Evolutionary conservation across 2,888 invertebrate genomes (phyloP).

Genomic region (Lasius fuliginosus): DNA sequence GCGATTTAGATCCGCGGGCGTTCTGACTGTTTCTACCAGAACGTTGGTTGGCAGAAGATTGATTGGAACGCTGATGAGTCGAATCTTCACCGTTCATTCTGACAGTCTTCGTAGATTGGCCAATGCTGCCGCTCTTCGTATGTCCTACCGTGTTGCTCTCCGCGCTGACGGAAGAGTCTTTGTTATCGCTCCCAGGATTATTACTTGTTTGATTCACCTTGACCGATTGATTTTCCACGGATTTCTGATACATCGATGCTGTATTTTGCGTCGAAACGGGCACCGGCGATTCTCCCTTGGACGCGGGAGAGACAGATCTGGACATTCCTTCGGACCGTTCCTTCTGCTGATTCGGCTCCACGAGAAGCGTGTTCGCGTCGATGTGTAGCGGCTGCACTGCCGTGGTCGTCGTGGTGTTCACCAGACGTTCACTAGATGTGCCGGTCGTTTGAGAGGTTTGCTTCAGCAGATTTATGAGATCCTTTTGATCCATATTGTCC

Average conservation of each 20-base stretch:
- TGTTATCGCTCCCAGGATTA: constrained; percentile 52
- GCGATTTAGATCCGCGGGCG: background rate
- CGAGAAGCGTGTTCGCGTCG: constrained; percentile 77
- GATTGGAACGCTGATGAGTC: constrained; percentile 52
- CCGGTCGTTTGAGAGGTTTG: constrained; percentile 78
- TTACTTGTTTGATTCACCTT: constrained; percentile 45
- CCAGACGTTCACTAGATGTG: constrained; percentile 80
- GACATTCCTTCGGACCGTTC: constrained; percentile 3
- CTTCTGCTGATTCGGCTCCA: constrained; percentile 62
- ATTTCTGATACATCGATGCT: background rate
- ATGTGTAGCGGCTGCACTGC: constrained; percentile 83
- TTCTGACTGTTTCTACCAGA: background rate
- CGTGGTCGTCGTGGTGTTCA: constrained; percentile 83
- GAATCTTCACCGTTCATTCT: constrained; percentile 56
- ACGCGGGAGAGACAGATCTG: constrained; percentile 48
- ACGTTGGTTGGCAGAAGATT: constrained; percentile 42
- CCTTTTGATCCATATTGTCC: constrained; percentile 61
- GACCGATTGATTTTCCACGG: constrained; percentile 28
- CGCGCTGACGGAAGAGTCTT: constrained; percentile 56
- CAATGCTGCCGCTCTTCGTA: constrained; percentile 59
- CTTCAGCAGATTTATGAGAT: constrained; percentile 80
- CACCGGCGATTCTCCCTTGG: constrained; percentile 58
- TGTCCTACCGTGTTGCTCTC: constrained; percentile 33
- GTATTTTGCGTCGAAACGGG: background rate
- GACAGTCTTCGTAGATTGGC: constrained; percentile 61